A percentile compares a stretch with the other conserved stretches of the same genome.
These are phyloP conservation scores for Labeo rohita DNA, from an alignment of 2,113 vertebrate species.

Conservation along the genomic window DNA sequence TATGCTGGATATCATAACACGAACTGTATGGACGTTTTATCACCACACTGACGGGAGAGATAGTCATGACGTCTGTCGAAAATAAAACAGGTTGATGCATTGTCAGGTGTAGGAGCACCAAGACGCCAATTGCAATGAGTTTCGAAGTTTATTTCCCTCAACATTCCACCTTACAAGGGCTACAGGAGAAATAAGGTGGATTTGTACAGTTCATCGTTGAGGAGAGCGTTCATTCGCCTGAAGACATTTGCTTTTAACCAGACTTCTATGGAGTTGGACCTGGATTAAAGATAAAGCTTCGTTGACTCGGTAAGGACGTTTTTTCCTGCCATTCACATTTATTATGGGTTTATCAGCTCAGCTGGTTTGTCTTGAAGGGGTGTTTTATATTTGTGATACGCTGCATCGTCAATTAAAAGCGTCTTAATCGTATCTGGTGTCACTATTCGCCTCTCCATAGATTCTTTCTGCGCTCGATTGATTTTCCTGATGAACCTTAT, in stretches of 20 bases:
- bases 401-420: not conserved
- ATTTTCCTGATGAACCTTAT: slow-evolving; percentile 19
- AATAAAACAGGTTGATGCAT: slow-evolving; percentile 27
- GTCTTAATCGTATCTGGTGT: slow-evolving; percentile 36
- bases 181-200: slow-evolving; percentile 9
- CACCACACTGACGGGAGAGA: not conserved
- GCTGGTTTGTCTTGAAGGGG: not conserved
- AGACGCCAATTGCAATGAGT: slow-evolving; percentile 22
- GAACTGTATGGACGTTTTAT: not conserved
- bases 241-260: slow-evolving; percentile 16
- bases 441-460: slow-evolving; percentile 46
- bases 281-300: slow-evolving; percentile 41
- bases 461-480: slow-evolving; percentile 51
- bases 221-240: slow-evolving; percentile 2
- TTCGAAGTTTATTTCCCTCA: slow-evolving; percentile 24
- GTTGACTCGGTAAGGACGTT: not conserved
- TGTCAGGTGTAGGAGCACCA: slow-evolving; percentile 10
- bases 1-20: not conserved
- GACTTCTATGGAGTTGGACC: slow-evolving; percentile 52
- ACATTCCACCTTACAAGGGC: not conserved
- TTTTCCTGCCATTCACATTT: no score
- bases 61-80: slow-evolving; percentile 32
- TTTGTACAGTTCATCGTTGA: not conserved
- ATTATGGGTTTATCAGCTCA: not conserved
- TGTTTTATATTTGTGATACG: not conserved